Evolutionary conservation across 2,888 invertebrate genomes (phyloP).

Genomic region (Salpingus planirostris): DNA sequence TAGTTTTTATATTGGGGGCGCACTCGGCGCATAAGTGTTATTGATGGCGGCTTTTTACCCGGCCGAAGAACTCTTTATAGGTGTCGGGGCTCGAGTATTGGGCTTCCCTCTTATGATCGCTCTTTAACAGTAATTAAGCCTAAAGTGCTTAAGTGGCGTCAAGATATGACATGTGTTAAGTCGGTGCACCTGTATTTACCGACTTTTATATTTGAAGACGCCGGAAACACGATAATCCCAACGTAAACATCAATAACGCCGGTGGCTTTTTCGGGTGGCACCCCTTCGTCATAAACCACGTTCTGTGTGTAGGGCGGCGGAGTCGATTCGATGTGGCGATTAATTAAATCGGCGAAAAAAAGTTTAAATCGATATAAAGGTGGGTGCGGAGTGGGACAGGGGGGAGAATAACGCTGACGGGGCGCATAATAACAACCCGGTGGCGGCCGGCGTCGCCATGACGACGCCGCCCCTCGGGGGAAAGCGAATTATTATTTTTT

Average conservation of each 20-base stretch:
- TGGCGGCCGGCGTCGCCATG: slow-evolving; percentile 24
- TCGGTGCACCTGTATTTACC: slow-evolving; percentile 29
- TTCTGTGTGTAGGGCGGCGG: background rate
- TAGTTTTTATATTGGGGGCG: no score
- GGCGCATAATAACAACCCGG: slow-evolving; percentile 25
- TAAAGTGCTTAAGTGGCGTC: slow-evolving; percentile 19
- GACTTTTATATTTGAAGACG: slow-evolving; percentile 18
- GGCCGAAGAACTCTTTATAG: no score
- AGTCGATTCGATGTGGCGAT: background rate
- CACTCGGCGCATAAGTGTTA: no score
- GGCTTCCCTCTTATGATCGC: no score
- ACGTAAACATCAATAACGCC: background rate
- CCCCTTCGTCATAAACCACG: no score
- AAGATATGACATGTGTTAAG: slow-evolving; percentile 25
- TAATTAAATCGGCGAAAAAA: slow-evolving; percentile 8
- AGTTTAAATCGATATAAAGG: slow-evolving; percentile 11
- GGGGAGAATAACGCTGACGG: no score
- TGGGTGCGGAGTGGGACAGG: slow-evolving; percentile 1
- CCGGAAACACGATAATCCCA: slow-evolving; percentile 25
- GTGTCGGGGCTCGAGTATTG: no score
- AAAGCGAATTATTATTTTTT: slow-evolving; percentile 39
- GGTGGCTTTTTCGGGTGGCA: background rate
- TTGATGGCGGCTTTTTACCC: no score
- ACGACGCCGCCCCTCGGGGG: slow-evolving; percentile 25
- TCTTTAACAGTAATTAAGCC: slow-evolving; percentile 14